These are phyloP conservation scores for Serripes groenlandicus DNA, from an alignment of 2,888 invertebrate species.

Conservation along the genomic window DNA sequence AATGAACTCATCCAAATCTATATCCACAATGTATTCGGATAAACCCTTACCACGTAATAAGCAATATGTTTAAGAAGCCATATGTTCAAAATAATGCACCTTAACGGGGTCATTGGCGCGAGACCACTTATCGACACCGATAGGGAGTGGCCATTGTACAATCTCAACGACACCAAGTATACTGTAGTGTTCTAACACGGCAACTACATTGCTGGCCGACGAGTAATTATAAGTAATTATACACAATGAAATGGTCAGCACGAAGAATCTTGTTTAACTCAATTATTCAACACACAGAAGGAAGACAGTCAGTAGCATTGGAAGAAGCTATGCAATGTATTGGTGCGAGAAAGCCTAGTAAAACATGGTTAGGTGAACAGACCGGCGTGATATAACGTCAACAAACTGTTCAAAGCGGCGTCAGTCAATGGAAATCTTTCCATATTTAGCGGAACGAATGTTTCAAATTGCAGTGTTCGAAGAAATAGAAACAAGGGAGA, in stretches of 20 bases:
- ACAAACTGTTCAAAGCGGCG: no score
- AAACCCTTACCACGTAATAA: slow-evolving; percentile 75
- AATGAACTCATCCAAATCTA: slow-evolving; percentile 84
- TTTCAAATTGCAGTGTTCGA: no score
- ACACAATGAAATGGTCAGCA: slow-evolving; percentile 80
- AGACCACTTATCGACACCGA: slow-evolving; percentile 70
- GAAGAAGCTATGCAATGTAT: no score
- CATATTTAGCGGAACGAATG: no score
- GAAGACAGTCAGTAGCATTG: no score
- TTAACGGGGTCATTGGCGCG: slow-evolving; percentile 38
- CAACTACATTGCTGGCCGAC: slow-evolving; percentile 70
- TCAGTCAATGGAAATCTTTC: no score
- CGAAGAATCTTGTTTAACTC: slow-evolving; percentile 82
- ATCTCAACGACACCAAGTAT: slow-evolving; percentile 71
- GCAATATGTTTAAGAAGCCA: slow-evolving; percentile 83
- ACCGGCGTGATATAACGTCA: no score
- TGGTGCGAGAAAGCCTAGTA: no score
- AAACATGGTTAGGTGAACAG: no score
- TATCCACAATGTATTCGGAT: slow-evolving; percentile 77
- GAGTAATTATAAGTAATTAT: slow-evolving; percentile 79
- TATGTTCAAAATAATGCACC: slow-evolving; percentile 83
- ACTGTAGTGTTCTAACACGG: slow-evolving; percentile 74
- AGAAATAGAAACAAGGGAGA: no score
- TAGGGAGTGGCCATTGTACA: slow-evolving; percentile 80
- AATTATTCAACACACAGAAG: no score